Base-by-base conservation (phyloP, 2,113 vertebrate species). In the Collichthys lucidus region DNA sequence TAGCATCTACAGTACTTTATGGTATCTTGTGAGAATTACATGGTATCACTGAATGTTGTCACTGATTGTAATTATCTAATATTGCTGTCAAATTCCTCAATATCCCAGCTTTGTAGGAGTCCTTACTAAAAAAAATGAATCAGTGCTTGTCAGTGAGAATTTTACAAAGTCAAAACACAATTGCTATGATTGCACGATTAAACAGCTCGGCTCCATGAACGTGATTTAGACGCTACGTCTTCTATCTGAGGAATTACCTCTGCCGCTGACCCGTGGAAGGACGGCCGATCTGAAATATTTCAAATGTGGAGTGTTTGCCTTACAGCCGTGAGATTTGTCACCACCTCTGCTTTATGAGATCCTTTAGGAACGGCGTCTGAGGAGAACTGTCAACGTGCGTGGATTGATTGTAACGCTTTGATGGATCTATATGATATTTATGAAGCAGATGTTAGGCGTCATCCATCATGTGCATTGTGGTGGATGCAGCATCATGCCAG, bases 361-460 rank as follows among this genome's bases (percentile, higher is more conserved):
- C 74, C 80, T 71, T 26, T 15, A 78, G 67, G 62, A 49, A 56
- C 29, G 15, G 44, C 42, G 63, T 82, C 75, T 56, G 55, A 50
- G 74, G 42, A 4, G 22, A 77, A 9, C 26, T 62, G 60, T 76
- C 71, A 24, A 17, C 26, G 14, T 29, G 69, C 72, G 20, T 47
- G 46, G 79, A 87, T 73, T 85, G 85, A 87, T 85, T 73, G 77
- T 88, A 66, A 87, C 66, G 78, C 55, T 62, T 64, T 84, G 65
- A 86, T 80, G 80, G 77, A 86, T 84, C 74, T 57, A 5, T 71
- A 17, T 69, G 66, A 80, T 86, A 81, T 88, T 89, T 89, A 81
- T 83, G 77, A 85, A 83, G 40, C 86, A 67, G 46, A 69, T 61
- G 76, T 82, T 74, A 4, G 35, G 19, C 10, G 7, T 68, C 67